A percentile compares a stretch with the other conserved stretches of the same genome.
Conservation (phyloP, 2,888 invertebrate species). For the Andrena bicolor region DNA sequence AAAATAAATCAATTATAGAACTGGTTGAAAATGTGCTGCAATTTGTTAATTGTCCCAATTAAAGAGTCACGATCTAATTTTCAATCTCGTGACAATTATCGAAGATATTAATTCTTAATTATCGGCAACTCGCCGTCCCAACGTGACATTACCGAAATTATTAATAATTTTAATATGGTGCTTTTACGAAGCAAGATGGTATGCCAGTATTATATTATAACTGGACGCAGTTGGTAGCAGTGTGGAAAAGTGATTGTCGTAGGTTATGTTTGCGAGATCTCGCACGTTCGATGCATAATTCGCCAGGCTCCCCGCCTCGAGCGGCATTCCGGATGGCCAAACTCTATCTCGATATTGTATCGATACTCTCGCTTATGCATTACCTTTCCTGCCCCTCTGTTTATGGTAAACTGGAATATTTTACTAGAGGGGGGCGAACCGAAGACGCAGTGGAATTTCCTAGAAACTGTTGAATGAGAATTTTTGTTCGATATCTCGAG, state of each 20-base stretch:
- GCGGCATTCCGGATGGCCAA: conserved; percentile 45
- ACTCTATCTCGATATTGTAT: conserved; percentile 59
- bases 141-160: not conserved
- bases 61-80: not conserved
- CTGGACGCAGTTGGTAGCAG: conserved; percentile 13
- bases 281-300: conserved; percentile 78
- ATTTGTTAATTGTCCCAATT: not conserved
- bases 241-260: conserved; percentile 70
- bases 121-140: not conserved
- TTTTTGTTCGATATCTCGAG: not conserved
- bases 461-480: not conserved
- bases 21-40: not conserved
- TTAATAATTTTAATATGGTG: not conserved
- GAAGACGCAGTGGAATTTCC: conserved; percentile 16
- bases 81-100: not conserved
- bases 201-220: not conserved
- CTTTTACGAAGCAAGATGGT: not conserved
- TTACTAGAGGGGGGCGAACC: conserved; percentile 6
- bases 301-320: conserved; percentile 52
- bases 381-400: conserved; percentile 34
- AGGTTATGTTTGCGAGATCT: conserved; percentile 67
- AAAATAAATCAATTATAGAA: not conserved
- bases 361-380: conserved; percentile 48
- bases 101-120: conserved; percentile 6
- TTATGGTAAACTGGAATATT: conserved; percentile 43